Conservation (phyloP, 2,797 vertebrate genomes). For the Chrysocyon brachyurus region DNA sequence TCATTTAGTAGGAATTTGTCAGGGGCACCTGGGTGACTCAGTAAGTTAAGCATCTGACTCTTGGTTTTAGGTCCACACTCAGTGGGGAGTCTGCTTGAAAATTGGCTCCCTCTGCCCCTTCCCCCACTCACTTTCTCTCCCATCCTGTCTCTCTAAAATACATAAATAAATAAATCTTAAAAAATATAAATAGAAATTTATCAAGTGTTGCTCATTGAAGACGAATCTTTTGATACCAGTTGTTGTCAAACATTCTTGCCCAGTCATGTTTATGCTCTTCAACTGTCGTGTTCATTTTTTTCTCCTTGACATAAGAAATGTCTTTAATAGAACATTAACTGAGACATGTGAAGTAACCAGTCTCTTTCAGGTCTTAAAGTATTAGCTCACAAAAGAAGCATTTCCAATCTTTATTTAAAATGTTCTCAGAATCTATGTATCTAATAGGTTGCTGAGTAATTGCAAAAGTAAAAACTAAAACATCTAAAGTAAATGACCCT, state of each 20-base stretch:
- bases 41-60: neutral
- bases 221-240: neutral
- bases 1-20: neutral
- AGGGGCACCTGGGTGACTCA: neutral
- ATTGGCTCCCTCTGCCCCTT: neutral
- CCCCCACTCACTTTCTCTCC: neutral
- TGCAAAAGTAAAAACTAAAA: conserved; percentile 63
- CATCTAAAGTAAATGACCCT: neutral
- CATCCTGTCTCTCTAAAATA: neutral
- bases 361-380: conserved; percentile 79
- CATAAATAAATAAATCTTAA: neutral
- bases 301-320: conserved; percentile 77
- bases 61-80: neutral
- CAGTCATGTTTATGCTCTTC: neutral
- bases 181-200: neutral
- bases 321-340: conserved; percentile 86
- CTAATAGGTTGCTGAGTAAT: conserved; percentile 60
- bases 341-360: conserved; percentile 80
- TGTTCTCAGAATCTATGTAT: conserved; percentile 62
- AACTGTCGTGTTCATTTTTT: neutral
- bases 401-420: conserved; percentile 77
- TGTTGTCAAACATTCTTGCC: neutral
- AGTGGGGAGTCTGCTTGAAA: neutral
- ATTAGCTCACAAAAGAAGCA: conserved; percentile 21
- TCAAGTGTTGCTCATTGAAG: neutral